These are phyloP conservation scores for Hexactinellida sp. DNA, from an alignment of 37 sponge, comb jelly and placozoan species.

Conservation along the genomic window DNA sequence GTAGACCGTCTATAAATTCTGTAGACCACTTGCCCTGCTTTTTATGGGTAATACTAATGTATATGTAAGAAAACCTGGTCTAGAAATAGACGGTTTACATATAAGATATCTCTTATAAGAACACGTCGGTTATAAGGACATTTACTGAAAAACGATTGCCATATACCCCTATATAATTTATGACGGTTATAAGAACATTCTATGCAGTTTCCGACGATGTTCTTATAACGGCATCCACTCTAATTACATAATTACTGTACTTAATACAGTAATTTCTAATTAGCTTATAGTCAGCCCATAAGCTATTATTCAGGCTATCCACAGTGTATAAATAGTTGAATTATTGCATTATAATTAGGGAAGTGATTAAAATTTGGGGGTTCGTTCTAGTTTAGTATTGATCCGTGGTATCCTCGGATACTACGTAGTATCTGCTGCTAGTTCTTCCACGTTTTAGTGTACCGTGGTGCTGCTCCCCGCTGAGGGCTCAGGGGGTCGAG, in stretches of 20 bases:
- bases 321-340: not conserved
- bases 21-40: no score
- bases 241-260: not conserved
- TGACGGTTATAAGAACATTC: no score
- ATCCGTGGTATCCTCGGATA: slow-evolving; percentile 16
- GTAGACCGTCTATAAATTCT: no score
- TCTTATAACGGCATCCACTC: no score
- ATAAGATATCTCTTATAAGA: no score
- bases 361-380: slow-evolving; percentile 7
- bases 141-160: no score
- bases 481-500: not conserved
- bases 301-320: not conserved
- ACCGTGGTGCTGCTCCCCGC: not conserved
- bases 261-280: not conserved
- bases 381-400: not conserved
- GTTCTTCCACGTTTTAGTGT: not conserved
- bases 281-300: not conserved
- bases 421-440: not conserved
- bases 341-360: not conserved
- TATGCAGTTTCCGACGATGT: no score
- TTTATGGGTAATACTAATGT: no score
- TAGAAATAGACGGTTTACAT: no score
- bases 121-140: no score
- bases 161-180: no score
- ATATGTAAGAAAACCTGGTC: no score